These are phyloP conservation scores for Carpatolechia fugitivella DNA, from an alignment of 2,888 invertebrate genomes.

Conservation along the genomic window DNA sequence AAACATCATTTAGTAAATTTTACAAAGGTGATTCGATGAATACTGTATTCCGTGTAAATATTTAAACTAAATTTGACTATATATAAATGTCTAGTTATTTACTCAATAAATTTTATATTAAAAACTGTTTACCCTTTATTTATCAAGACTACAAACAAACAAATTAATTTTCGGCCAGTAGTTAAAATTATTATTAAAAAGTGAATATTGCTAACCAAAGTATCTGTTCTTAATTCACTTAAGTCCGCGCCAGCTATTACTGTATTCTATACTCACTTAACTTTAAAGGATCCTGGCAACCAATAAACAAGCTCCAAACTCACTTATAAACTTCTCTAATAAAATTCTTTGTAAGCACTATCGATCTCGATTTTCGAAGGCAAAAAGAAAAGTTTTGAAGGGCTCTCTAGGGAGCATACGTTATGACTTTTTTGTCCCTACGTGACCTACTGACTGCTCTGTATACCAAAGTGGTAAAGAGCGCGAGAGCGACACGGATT, in stretches of 20 bases:
- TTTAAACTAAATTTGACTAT: background rate
- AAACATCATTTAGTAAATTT: background rate
- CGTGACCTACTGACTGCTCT: too few species aligned
- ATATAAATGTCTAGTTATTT: background rate
- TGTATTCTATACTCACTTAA: too few species aligned
- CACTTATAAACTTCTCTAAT: constrained; percentile 13
- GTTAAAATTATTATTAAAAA: too few species aligned
- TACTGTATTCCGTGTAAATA: background rate
- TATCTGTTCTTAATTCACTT: too few species aligned
- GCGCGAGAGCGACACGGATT: too few species aligned
- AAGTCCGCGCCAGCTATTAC: too few species aligned
- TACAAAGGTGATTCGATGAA: background rate
- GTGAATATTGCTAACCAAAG: too few species aligned
- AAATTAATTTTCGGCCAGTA: too few species aligned
- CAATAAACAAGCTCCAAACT: constrained; percentile 7
- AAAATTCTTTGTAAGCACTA: constrained; percentile 4
- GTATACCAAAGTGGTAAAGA: too few species aligned
- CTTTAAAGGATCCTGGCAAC: constrained; percentile 3
- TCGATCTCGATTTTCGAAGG: constrained; percentile 9
- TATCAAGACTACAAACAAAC: too few species aligned
- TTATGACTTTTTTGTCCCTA: background rate
- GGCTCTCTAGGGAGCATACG: background rate
- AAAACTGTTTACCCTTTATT: too few species aligned
- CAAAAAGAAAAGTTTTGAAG: constrained; percentile 10
- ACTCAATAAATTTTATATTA: background rate